Evolutionary conservation across 2,888 invertebrate species (phyloP).

Genomic region (Xylocampa areola): DNA sequence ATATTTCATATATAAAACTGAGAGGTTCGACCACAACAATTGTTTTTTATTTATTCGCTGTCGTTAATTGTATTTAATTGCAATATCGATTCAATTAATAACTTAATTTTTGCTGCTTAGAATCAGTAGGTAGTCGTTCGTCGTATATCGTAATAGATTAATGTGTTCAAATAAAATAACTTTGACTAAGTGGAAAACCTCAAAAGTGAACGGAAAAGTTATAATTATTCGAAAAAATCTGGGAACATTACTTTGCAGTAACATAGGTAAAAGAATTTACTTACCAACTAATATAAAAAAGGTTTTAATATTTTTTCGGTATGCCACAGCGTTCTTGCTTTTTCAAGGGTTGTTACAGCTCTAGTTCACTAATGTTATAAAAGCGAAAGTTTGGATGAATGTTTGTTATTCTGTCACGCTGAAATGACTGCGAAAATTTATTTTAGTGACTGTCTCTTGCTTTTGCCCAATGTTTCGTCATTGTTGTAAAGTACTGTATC

Average conservation of each 20-base stretch:
- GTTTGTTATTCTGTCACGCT: background rate
- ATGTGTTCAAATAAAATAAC: no score
- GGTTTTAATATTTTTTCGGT: conserved; percentile 1
- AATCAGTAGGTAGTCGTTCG: no score
- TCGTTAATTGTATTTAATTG: background rate
- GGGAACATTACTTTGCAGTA: background rate
- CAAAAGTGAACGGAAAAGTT: background rate
- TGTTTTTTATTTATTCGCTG: background rate
- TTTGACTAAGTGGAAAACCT: no score
- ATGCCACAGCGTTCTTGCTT: conserved; percentile 2
- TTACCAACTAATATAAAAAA: conserved; percentile 25
- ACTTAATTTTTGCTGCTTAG: no score
- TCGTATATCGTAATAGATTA: no score
- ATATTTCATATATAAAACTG: background rate
- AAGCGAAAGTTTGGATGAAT: conserved; percentile 17
- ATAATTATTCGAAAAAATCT: background rate
- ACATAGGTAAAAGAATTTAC: conserved; percentile 11
- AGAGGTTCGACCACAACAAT: background rate
- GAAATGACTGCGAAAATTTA: background rate
- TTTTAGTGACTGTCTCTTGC: conserved; percentile 10
- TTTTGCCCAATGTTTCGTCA: conserved; percentile 29
- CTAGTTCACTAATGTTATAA: conserved; percentile 29
- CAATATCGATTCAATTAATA: no score
- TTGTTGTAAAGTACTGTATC: conserved; percentile 36
- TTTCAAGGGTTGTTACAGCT: conserved; percentile 24